These are phyloP conservation scores for Notolabrus celidotus DNA, from an alignment of 2,797 vertebrate genomes.

Conservation along the genomic window DNA sequence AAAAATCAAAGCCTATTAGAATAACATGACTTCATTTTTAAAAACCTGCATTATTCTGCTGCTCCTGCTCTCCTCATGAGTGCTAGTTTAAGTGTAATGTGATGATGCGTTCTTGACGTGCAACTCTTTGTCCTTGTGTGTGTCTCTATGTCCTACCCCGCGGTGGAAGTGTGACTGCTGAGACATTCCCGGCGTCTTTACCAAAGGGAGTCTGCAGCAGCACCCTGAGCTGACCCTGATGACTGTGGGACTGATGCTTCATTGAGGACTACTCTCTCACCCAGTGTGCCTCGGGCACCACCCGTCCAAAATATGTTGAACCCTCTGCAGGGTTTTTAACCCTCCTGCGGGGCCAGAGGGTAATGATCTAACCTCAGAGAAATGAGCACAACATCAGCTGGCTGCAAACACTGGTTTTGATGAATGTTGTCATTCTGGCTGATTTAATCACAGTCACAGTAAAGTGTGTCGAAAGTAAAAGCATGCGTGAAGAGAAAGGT, in stretches of 20 bases:
- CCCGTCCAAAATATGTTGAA: constrained; percentile 50
- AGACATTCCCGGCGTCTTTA: constrained; percentile 57
- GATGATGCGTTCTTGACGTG: constrained; percentile 33
- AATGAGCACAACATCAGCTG: constrained; percentile 42
- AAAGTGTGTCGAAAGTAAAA: constrained; percentile 33
- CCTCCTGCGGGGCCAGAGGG: constrained; percentile 59
- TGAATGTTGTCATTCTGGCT: constrained; percentile 78
- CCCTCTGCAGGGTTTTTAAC: constrained; percentile 48
- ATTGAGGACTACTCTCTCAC: constrained; percentile 55
- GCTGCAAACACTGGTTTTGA: constrained; percentile 65
- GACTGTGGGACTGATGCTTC: constrained; percentile 47
- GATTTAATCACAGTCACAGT: constrained; percentile 52
- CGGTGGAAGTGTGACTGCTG: constrained; percentile 63
- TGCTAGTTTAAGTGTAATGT: background rate
- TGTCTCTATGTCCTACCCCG: constrained; percentile 71
- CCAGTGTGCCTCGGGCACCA: constrained; percentile 52
- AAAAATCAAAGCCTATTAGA: background rate
- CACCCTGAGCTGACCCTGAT: constrained; percentile 54
- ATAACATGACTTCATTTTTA: no score
- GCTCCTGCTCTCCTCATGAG: background rate
- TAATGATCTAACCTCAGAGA: constrained; percentile 74
- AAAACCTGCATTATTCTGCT: background rate
- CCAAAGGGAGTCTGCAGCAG: constrained; percentile 64
- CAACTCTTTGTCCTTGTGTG: constrained; percentile 66
- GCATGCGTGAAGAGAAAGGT: constrained; percentile 1